Evolutionary conservation across 2,113 vertebrate genomes (phyloP).

Genomic region (Conger conger): DNA sequence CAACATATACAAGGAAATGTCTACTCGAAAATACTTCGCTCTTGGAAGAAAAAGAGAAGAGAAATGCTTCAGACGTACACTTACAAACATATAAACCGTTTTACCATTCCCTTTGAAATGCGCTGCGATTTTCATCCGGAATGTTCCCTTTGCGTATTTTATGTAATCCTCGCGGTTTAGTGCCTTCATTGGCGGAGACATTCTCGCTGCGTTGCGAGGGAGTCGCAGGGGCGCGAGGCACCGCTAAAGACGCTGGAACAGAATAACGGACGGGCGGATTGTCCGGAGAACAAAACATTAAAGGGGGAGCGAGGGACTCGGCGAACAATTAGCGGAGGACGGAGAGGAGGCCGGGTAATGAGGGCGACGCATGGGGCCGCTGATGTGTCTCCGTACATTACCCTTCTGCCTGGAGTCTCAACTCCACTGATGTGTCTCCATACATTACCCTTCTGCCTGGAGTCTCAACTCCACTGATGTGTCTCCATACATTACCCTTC

Average conservation of each 20-base stretch:
- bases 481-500: too few relatives aligned
- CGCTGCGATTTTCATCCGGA: neutral
- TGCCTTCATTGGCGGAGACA: neutral
- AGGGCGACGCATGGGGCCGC: neutral
- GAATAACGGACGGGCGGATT: neutral
- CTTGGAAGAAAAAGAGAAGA: too few relatives aligned
- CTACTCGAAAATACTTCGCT: neutral
- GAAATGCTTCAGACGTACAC: neutral
- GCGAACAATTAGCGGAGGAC: neutral
- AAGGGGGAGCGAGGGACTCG: neutral
- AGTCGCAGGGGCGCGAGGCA: neutral
- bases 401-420: too few relatives aligned
- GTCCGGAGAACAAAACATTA: neutral
- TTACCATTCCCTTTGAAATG: neutral
- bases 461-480: constrained; percentile 16
- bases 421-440: too few relatives aligned
- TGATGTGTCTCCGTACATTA: constrained; percentile 17
- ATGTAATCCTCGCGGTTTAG: neutral
- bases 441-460: too few relatives aligned
- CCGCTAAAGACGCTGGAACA: neutral
- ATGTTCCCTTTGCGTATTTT: neutral
- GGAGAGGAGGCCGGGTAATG: neutral
- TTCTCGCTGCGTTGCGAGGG: neutral
- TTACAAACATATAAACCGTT: neutral
- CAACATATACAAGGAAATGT: neutral